These are phyloP conservation scores for Nesidiocoris tenuis DNA, from an alignment of 2,888 invertebrate species.

Conservation along the genomic window DNA sequence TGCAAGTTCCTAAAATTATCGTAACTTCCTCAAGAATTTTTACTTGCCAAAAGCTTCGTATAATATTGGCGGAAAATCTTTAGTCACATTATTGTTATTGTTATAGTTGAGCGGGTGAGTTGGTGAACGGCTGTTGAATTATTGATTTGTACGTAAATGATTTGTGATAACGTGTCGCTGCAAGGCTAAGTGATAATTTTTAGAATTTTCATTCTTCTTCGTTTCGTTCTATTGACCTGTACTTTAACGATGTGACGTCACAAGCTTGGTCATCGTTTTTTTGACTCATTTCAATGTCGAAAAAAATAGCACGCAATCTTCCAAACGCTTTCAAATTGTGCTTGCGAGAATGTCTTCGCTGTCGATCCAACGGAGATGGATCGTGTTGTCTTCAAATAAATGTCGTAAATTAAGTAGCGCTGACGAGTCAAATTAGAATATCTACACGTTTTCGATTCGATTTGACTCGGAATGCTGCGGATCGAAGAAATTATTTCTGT, in stretches of 20 bases:
- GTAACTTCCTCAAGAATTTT: not conserved
- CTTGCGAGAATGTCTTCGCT: not conserved
- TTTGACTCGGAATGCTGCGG: too few relatives aligned
- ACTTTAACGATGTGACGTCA: not conserved
- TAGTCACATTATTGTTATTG: conserved; percentile 24
- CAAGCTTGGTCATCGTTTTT: not conserved
- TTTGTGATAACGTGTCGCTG: conserved; percentile 12
- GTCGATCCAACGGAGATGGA: not conserved
- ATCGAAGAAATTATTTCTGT: too few relatives aligned
- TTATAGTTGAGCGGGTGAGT: conserved; percentile 10
- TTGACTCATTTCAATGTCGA: not conserved
- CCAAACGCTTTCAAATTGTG: not conserved
- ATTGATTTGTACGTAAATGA: conserved; percentile 5
- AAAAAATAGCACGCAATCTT: not conserved
- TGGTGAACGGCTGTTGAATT: conserved; percentile 15
- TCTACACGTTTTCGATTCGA: too few relatives aligned
- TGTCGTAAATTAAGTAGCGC: not conserved
- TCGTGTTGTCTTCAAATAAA: not conserved
- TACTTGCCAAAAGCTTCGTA: not conserved
- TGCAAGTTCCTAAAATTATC: conserved; percentile 22
- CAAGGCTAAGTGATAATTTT: conserved; percentile 27
- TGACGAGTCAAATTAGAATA: too few relatives aligned
- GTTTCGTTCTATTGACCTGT: not conserved
- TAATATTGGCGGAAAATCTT: conserved; percentile 11
- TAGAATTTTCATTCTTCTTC: not conserved